Base-by-base conservation (phyloP, 2,113 vertebrate genomes). In the Meles meles region DNA sequence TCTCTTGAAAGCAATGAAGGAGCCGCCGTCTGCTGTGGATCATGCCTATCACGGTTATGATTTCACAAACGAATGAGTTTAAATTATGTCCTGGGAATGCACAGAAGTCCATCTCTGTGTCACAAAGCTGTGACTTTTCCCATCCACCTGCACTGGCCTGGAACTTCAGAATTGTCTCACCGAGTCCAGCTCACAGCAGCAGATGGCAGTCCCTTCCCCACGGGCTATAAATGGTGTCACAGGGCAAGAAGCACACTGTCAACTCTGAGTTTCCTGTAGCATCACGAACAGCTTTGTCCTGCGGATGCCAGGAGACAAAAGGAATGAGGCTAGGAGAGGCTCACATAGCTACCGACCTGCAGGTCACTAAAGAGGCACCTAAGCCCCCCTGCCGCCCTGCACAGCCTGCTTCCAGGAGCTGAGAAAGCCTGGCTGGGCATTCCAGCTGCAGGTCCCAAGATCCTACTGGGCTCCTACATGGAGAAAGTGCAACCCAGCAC, bases 181-280 rank as follows among this genome's bases (percentile, higher is more conserved):
- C 29, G 2, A 76, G 55, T 17, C 72, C 34, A 87, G 89, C 0
- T 52, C 74, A 7, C 0, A 0, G 8, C 1, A 42, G 12, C 17
- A 93, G 6, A 7, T 17, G 47, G 63, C 65, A 89, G n/a, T 0
- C 69, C 47, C 39, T 42, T 14, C 20, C 57, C 81, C 3, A 0
- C 11, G 47, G 12, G 15, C 21, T 52, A 25, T 67, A 90, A 88
- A 72, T 20, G 3, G 39, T 3, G 0, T 0, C 29, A 7, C 31
- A 21, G 74, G 67, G 27, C 12, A 23, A 27, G 49, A 76, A 49
- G 42, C 9, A 3, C 17, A 6, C 3, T 2, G 63, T 25, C 6
- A 8, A 34, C 5, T 8, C 57, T 7, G 29, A 14, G 44, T 17
- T 72, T 39, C 61, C 34, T 6, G 23, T 74, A 74, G 14, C n/a